phyloP scores from a whole-genome alignment of 2,888 invertebrate genomes.

The Helobdella robusta region DNA sequence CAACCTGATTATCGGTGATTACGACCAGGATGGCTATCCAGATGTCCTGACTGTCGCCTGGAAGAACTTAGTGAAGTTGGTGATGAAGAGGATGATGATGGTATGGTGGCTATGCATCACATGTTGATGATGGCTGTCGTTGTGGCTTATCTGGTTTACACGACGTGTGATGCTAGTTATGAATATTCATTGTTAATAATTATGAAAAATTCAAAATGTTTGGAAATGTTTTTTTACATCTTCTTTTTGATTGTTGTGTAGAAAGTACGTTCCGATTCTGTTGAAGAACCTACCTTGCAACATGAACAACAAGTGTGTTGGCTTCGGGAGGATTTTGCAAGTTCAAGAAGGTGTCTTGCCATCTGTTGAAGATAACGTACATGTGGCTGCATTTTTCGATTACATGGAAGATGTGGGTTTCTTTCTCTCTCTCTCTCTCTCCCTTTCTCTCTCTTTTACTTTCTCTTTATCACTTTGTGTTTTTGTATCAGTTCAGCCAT shows the following conservation, averaged over 20 bases:
- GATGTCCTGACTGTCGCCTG: slow-evolving; percentile 67
- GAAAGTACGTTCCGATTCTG: slow-evolving; percentile 22
- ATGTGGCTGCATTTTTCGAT: slow-evolving; percentile 58
- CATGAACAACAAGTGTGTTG: slow-evolving; percentile 5
- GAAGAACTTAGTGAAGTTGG: neutral
- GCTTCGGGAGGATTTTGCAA: slow-evolving; percentile 27
- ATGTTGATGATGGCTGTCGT: neutral
- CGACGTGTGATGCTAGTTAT: neutral
- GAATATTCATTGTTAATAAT: neutral
- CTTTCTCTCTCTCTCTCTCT: too few relatives aligned
- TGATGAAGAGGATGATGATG: too few relatives aligned
- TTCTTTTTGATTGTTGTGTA: neutral
- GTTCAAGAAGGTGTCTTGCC: slow-evolving; percentile 19
- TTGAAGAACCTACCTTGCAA: slow-evolving; percentile 29
- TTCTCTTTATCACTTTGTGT: too few relatives aligned
- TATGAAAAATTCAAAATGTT: neutral
- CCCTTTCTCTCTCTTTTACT: too few relatives aligned
- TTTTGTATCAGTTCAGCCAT: too few relatives aligned
- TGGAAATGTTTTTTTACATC: neutral
- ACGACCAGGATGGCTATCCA: slow-evolving; percentile 90
- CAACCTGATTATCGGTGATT: slow-evolving; percentile 77
- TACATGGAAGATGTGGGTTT: slow-evolving; percentile 26
- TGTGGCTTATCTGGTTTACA: neutral
- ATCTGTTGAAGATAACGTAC: slow-evolving; percentile 30
- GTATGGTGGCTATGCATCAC: neutral